Conservation (phyloP, 2,888 invertebrate species). For the Yponomeuta sedellus region DNA sequence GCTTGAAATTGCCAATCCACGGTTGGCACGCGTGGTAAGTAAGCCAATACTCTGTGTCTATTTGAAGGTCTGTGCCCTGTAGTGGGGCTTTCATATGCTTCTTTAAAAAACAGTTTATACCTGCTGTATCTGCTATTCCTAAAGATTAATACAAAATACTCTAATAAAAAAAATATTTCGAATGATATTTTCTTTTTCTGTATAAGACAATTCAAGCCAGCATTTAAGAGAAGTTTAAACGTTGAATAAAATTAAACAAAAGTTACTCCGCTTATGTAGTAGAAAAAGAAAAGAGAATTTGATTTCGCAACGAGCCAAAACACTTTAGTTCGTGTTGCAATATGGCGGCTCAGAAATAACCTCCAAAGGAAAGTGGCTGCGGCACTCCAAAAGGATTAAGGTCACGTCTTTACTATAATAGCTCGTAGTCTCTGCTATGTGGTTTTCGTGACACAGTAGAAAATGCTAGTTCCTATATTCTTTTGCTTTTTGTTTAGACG, state of each 20-base stretch:
- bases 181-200: neutral
- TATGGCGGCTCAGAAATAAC: slow-evolving; percentile 15
- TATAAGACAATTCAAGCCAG: neutral
- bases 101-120: too few relatives aligned
- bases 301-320: neutral
- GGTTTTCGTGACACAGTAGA: slow-evolving; percentile 58
- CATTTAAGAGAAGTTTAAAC: neutral
- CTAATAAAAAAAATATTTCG: neutral
- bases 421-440: slow-evolving; percentile 54
- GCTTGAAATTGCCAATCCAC: too few relatives aligned
- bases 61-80: too few relatives aligned
- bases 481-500: neutral
- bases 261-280: neutral
- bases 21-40: too few relatives aligned
- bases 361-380: slow-evolving; percentile 29
- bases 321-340: slow-evolving; percentile 5
- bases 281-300: neutral
- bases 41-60: too few relatives aligned
- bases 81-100: too few relatives aligned
- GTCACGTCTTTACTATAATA: slow-evolving; percentile 49
- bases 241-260: neutral
- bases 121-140: too few relatives aligned
- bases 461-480: slow-evolving; percentile 11
- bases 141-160: too few relatives aligned
- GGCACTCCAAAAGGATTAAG: slow-evolving; percentile 48